These are phyloP conservation scores for Drosophila ezoana DNA, from an alignment of 2,888 invertebrate species.

Conservation along the genomic window DNA sequence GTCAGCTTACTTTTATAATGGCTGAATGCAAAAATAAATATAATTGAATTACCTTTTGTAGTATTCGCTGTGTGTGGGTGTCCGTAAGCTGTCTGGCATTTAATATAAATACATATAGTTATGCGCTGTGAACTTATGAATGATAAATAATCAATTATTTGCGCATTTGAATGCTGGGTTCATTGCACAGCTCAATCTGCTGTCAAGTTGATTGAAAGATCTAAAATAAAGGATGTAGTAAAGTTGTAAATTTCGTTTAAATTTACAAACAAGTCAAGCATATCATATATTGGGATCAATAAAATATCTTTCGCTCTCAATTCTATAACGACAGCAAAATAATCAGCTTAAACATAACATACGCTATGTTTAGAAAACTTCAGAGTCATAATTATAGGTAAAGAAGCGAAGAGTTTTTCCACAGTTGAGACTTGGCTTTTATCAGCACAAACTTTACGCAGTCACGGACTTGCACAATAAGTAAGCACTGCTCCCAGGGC, in stretches of 20 bases:
- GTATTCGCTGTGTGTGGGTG: background rate
- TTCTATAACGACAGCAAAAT: background rate
- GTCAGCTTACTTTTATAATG: constrained; percentile 40
- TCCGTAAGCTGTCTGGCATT: background rate
- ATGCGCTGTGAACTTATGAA: no score
- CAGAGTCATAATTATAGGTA: constrained; percentile 32
- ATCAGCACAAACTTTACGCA: constrained; percentile 10
- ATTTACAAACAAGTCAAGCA: no score
- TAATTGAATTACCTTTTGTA: constrained; percentile 52
- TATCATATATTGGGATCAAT: background rate
- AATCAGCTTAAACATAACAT: constrained; percentile 3
- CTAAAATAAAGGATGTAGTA: no score
- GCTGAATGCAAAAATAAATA: constrained; percentile 34
- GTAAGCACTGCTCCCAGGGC: constrained; percentile 8
- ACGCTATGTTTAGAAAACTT: background rate
- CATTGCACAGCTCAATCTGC: no score
- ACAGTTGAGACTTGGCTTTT: background rate
- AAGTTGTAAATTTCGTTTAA: no score
- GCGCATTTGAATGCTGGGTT: no score
- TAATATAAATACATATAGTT: background rate
- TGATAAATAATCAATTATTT: no score
- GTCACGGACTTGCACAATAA: constrained; percentile 14
- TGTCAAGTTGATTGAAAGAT: no score
- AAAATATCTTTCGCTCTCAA: background rate
- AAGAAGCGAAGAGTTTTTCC: background rate